Evolutionary conservation across 2,888 invertebrate species (phyloP).

Genomic region (Diplolepis rosae): DNA sequence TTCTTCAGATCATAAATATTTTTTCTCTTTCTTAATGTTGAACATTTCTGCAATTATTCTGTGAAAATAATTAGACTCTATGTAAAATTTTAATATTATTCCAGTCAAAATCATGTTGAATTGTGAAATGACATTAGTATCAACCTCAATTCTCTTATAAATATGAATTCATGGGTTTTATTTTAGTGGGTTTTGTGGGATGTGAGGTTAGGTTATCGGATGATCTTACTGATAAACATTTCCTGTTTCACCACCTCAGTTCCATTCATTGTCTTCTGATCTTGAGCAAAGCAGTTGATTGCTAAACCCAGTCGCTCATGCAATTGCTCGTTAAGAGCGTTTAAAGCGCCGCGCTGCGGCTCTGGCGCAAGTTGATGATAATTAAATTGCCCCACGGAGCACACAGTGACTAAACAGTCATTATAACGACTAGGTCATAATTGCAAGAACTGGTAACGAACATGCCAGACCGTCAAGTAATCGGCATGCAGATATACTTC

Average conservation of each 20-base stretch:
- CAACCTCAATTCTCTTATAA: too few relatives aligned
- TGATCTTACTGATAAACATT: not conserved
- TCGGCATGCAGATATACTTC: conserved; percentile 52
- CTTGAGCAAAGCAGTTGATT: not conserved
- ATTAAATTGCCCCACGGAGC: conserved; percentile 67
- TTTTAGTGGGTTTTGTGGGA: too few relatives aligned
- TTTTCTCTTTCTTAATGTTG: too few relatives aligned
- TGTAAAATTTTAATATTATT: too few relatives aligned
- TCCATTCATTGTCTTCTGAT: not conserved
- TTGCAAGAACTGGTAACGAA: conserved; percentile 63
- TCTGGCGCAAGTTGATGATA: conserved; percentile 57
- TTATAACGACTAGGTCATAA: conserved; percentile 68
- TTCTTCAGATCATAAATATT: too few relatives aligned
- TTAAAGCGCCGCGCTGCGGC: conserved; percentile 39
- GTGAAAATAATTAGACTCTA: too few relatives aligned
- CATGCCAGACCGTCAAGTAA: conserved; percentile 61
- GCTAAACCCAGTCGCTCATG: not conserved
- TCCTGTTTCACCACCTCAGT: not conserved
- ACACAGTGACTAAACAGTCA: conserved; percentile 67
- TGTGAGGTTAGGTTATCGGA: not conserved
- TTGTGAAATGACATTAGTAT: too few relatives aligned
- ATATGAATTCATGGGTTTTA: too few relatives aligned
- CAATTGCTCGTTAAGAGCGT: conserved; percentile 46
- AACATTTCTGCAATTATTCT: too few relatives aligned
- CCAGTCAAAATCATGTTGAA: too few relatives aligned